Evolutionary conservation across 2,888 invertebrate species (phyloP).

Genomic region (Amphimallon solstitiale): DNA sequence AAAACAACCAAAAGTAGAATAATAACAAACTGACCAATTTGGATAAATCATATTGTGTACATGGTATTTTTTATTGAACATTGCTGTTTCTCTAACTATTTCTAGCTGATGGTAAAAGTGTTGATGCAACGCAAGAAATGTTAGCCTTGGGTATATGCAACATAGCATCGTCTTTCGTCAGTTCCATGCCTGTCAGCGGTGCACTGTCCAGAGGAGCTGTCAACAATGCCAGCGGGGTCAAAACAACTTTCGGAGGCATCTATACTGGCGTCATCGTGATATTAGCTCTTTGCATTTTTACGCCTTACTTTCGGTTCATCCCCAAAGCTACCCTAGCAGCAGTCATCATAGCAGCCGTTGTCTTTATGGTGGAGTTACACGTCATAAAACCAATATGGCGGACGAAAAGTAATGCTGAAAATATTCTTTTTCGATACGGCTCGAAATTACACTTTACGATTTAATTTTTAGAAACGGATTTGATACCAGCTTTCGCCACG

Average conservation of each 20-base stretch:
- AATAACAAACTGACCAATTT: too few species aligned
- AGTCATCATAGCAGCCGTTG: constrained; percentile 77
- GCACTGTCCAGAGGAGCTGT: constrained; percentile 74
- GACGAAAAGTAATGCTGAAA: constrained; percentile 67
- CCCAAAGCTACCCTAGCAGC: constrained; percentile 75
- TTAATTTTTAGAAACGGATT: constrained; percentile 69
- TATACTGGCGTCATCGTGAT: constrained; percentile 70
- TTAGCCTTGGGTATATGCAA: constrained; percentile 74
- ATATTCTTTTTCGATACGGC: neutral
- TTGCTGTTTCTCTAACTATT: too few species aligned
- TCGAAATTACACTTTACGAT: neutral
- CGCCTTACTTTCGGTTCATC: constrained; percentile 73
- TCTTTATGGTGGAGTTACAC: constrained; percentile 74
- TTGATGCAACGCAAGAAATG: constrained; percentile 79
- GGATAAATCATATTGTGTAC: too few species aligned
- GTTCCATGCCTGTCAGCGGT: constrained; percentile 74
- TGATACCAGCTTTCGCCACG: constrained; percentile 73
- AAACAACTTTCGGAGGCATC: constrained; percentile 74
- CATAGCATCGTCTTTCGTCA: constrained; percentile 73
- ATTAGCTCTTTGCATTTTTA: constrained; percentile 69
- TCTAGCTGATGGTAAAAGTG: constrained; percentile 68
- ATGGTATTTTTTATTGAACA: too few species aligned
- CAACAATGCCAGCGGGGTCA: constrained; percentile 76
- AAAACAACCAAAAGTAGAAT: too few species aligned
- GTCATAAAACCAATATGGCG: constrained; percentile 73